These are phyloP conservation scores for Oscheius sp. DNA, from an alignment of 2,888 invertebrate genomes.

Conservation along the genomic window DNA sequence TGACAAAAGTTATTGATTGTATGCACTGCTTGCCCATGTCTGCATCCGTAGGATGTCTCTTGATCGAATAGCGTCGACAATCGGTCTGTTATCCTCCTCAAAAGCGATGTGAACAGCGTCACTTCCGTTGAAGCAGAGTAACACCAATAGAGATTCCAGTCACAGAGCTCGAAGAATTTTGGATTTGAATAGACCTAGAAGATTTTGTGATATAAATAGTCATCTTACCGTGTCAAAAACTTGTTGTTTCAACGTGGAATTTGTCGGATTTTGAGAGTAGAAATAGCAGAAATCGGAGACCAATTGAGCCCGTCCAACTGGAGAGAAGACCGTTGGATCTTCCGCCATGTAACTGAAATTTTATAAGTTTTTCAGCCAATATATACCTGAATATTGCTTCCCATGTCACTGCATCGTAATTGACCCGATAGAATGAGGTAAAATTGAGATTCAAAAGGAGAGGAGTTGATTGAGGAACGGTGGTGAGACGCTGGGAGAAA, in stretches of 20 bases:
- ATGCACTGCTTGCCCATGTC: conserved; percentile 40
- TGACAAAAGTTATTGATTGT: conserved; percentile 47
- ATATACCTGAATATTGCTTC: conserved; percentile 45
- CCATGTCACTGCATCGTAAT: conserved; percentile 56
- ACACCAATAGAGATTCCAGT: conserved; percentile 58
- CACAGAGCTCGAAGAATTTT: conserved; percentile 51
- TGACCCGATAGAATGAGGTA: conserved; percentile 55
- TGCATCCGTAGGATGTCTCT: conserved; percentile 43
- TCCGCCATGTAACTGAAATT: conserved; percentile 46
- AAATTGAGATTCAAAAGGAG: conserved; percentile 54
- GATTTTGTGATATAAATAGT: neutral
- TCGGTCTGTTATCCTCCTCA: conserved; percentile 38
- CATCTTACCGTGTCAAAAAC: conserved; percentile 50
- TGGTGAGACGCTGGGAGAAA: conserved; percentile 42
- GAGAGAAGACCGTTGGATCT: conserved; percentile 45
- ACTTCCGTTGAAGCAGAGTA: conserved; percentile 35
- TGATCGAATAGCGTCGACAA: conserved; percentile 44
- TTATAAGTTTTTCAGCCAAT: neutral
- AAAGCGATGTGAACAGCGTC: conserved; percentile 35
- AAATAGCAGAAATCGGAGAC: conserved; percentile 68
- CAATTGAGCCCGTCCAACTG: conserved; percentile 61
- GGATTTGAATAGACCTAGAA: conserved; percentile 51
- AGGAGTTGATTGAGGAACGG: conserved; percentile 27
- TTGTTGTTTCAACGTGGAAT: conserved; percentile 37
- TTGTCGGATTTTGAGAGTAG: conserved; percentile 47